Evolutionary conservation across 2,888 invertebrate genomes (phyloP), one percentile per base, ranked within the genome.

Genomic region (Rotaria socialis): DNA sequence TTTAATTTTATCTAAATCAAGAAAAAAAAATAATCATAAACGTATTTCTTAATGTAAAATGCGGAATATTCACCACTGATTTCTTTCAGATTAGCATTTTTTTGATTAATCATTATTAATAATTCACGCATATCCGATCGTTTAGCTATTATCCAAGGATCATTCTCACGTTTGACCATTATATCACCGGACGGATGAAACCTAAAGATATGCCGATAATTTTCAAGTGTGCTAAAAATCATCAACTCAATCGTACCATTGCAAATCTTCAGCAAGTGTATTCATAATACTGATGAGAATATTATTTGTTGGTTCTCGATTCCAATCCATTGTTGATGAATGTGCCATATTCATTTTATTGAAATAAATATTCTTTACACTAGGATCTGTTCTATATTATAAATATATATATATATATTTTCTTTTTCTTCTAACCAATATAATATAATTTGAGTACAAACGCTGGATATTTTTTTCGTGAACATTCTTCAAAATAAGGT

Each of bases 71-170:
- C 92, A 95, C 96, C 96, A 92, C 95, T 95, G 87, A 96, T 95
- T 92, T 96, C 95, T 89, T 96, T 94, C 84, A 97, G 93, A 91
- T 95, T 96, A 1, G 96, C 95, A 92, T 94, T 96, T 91, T 96
- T 96, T 90, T 95, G 94, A 91, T 95, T 95, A 88, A 96, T 94
- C 52, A 96, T 94, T 85, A 96, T 95, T 92, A 95, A 97, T 91
- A 96, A 95, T 91, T 96, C 96, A 89, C 96, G 93, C 88, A 94
- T 94, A 92, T 97, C 96, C 4, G 96, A 96, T 86, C 94, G 93
- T 90, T 96, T 95, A 60, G 95, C 95, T n/a, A 96, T 94, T 50
- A 97, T 94, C 97, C 97, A 97, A 91, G 94, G 95, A 91, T 96
- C 96, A 89, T 94, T 88, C 52, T 89, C 88, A 41, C 90, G 90